phyloP scores from a whole-genome alignment of 2,888 invertebrate genomes.

The Heliconius ismenius region DNA sequence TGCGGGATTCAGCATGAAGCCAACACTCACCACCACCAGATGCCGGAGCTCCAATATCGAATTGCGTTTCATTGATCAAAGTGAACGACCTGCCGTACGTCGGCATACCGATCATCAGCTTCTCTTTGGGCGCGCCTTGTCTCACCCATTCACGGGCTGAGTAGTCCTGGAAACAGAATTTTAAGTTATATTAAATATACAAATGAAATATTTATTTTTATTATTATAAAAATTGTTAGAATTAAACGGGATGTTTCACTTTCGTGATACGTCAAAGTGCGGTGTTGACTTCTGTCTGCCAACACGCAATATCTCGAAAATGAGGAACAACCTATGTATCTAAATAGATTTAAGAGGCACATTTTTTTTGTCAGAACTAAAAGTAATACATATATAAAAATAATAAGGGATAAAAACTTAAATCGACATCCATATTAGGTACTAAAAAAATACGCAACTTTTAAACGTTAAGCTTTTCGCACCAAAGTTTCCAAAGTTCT shows the following conservation, averaged over 20 bases:
- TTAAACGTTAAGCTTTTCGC: neutral
- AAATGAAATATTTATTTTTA: neutral
- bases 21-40: constrained; percentile 88
- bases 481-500: neutral
- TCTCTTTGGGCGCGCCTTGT: constrained; percentile 95
- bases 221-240: too few species aligned
- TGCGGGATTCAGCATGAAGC: neutral
- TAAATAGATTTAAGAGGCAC: too few species aligned
- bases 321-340: too few species aligned
- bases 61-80: constrained; percentile 91
- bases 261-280: too few species aligned
- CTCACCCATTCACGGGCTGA: constrained; percentile 96
- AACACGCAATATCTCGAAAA: too few species aligned
- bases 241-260: too few species aligned
- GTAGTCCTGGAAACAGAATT: constrained; percentile 83
- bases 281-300: too few species aligned
- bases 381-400: neutral
- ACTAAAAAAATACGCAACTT: neutral
- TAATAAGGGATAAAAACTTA: neutral
- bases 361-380: too few species aligned
- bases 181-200: neutral
- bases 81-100: constrained; percentile 96
- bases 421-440: neutral
- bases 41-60: constrained; percentile 95
- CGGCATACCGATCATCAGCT: constrained; percentile 96